Conservation (phyloP, 1,140 invertebrate genomes). For the Tetragonula clypearis region DNA sequence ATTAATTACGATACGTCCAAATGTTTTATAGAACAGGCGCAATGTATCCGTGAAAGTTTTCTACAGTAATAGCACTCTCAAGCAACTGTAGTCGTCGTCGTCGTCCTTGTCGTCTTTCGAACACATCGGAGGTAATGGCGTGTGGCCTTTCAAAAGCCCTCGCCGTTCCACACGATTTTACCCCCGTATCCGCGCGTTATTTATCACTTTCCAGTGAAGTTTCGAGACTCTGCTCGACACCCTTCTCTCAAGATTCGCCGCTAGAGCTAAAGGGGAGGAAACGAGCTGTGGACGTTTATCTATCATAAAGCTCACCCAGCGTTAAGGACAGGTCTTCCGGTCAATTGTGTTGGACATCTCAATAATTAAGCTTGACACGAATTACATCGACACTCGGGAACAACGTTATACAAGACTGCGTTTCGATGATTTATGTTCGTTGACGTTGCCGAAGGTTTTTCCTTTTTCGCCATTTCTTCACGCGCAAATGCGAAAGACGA, state of each 20-base stretch:
- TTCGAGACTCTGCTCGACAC: slow-evolving; percentile 31
- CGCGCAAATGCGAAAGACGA: not conserved
- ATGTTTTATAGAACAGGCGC: too few relatives aligned
- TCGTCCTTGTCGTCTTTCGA: slow-evolving; percentile 63
- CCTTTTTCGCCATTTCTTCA: not conserved
- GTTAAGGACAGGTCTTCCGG: slow-evolving; percentile 49
- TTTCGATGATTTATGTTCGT: not conserved
- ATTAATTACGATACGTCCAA: too few relatives aligned
- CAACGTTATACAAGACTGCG: not conserved
- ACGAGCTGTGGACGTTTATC: slow-evolving; percentile 48
- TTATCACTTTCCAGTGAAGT: slow-evolving; percentile 73
- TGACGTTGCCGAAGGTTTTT: not conserved
- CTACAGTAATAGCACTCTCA: too few relatives aligned
- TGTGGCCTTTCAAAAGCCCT: slow-evolving; percentile 74
- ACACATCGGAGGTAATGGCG: slow-evolving; percentile 76
- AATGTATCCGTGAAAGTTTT: too few relatives aligned
- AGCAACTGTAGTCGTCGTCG: slow-evolving; percentile 26
- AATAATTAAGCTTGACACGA: slow-evolving; percentile 26
- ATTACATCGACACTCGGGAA: not conserved
- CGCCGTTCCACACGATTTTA: slow-evolving; percentile 76
- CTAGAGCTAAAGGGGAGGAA: slow-evolving; percentile 31
- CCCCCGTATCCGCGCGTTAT: slow-evolving; percentile 71
- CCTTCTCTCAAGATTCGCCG: slow-evolving; percentile 5
- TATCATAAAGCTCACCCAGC: slow-evolving; percentile 41
- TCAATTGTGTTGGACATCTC: slow-evolving; percentile 36